Evolutionary conservation across 2,113 vertebrate species (phyloP), one percentile per base, ranked within the genome.

Genomic region (Oceanodroma tethys): DNA sequence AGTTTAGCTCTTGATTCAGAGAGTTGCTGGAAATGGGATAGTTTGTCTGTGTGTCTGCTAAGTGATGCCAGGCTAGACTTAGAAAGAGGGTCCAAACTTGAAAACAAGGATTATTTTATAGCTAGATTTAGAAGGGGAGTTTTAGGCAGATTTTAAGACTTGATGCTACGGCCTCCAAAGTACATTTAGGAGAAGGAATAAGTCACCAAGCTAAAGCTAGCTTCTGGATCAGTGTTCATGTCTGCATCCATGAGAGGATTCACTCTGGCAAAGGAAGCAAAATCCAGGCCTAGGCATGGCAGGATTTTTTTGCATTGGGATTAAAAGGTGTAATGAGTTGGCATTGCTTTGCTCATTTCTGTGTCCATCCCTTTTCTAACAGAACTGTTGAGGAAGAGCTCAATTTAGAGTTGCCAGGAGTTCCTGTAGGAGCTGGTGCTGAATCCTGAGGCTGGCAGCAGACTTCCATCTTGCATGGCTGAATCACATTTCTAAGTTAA

Each of bases 81-180:
- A 60, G 9, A 14, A 45, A 73, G 17, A 55, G 4, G 2, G 12
- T 52, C 13, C 29, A 47, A 50, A 29, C 27, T 67, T 27, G 8
- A 67, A 86, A 75, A 25, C 5, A 53, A 82, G 7, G 16, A 36
- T 14, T 48, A 18, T 52, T 65, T 86, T 38, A 43, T 13, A 67
- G 16, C 5, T 71, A 59, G 14, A 55, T 72, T 55, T 63, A 36
- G 22, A 68, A 63, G 0, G 0, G 3, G 12, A 67, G 2, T 30
- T 86, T 48, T 19, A 58, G 71, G 3, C 5, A 67, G 34, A 55
- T 47, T 50, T 66, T 68, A 75, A 62, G 38, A 50, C 27, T 55
- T 85, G 8, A 13, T 22, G 9, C 10, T 70, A 13, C 26, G 42
- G 11, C 13, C 15, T 68, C 18, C 36, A 34, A 20, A 45, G 22